Conservation (phyloP, 2,888 invertebrate species). For the Cantharis flavilabris region DNA sequence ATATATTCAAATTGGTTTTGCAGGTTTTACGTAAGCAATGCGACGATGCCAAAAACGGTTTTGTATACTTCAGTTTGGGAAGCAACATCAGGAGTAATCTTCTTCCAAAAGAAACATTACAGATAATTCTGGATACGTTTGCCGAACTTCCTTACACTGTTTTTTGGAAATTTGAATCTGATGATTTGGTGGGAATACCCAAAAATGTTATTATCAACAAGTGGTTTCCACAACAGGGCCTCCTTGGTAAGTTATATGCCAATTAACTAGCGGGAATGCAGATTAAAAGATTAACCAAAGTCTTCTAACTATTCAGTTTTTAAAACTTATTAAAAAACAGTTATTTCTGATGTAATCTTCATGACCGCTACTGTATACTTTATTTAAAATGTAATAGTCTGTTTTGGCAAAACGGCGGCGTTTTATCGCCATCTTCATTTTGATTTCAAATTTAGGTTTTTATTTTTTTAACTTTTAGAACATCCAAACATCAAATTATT, state of each 20-base stretch:
- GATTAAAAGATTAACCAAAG: too few species aligned
- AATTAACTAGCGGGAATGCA: too few species aligned
- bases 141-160: not conserved
- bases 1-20: constrained; percentile 52
- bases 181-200: not conserved
- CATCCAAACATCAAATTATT: not conserved
- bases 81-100: not conserved
- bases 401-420: too few species aligned
- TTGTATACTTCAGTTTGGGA: not conserved
- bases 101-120: not conserved
- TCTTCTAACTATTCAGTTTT: too few species aligned
- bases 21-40: not conserved
- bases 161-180: not conserved
- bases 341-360: too few species aligned
- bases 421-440: too few species aligned
- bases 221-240: not conserved
- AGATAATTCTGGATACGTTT: not conserved
- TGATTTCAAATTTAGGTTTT: not conserved
- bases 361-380: too few species aligned
- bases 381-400: too few species aligned
- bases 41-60: not conserved
- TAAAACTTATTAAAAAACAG: too few species aligned
- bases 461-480: too few species aligned
- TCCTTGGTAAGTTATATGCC: not conserved
- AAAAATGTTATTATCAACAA: not conserved